Percentiles rank a stretch among this genome's conserved stretches.
phyloP scores from a whole-genome alignment of 2,888 invertebrate species.

The Neoaliturus tenellus region DNA sequence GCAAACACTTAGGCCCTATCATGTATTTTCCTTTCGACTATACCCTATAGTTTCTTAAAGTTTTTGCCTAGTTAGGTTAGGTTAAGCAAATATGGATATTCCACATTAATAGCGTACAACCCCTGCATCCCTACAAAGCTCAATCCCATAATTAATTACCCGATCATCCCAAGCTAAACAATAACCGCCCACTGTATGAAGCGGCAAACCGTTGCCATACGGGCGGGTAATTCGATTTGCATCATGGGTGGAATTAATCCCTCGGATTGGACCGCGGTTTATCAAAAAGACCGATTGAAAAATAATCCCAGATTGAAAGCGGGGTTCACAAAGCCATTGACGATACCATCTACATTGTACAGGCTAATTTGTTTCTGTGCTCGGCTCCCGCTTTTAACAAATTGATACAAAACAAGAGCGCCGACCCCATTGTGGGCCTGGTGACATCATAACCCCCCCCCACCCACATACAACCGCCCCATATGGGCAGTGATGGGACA shows the following conservation, averaged over 20 bases:
- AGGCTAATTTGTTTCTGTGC: constrained; percentile 39
- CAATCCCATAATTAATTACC: background rate
- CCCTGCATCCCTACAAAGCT: background rate
- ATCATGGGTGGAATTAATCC: constrained; percentile 37
- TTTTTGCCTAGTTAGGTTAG: no score
- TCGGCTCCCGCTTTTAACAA: constrained; percentile 47
- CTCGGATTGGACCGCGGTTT: constrained; percentile 44
- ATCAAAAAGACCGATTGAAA: constrained; percentile 52
- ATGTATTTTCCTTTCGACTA: no score
- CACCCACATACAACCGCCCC: background rate
- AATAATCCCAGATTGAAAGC: constrained; percentile 57
- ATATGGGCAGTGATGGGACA: no score
- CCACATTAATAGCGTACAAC: no score
- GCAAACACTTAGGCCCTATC: no score
- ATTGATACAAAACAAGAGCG: constrained; percentile 51
- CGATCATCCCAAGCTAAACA: background rate
- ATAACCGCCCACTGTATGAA: background rate
- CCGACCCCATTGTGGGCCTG: constrained; percentile 32
- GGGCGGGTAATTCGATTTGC: constrained; percentile 32
- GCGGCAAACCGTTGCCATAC: no score
- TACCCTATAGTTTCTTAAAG: no score
- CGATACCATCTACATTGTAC: constrained; percentile 42
- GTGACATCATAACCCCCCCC: constrained; percentile 28
- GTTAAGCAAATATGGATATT: no score
- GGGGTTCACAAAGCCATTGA: constrained; percentile 42